phyloP scores from a whole-genome alignment of 1,140 invertebrate species.

The Lepidotrigona ventralis region DNA sequence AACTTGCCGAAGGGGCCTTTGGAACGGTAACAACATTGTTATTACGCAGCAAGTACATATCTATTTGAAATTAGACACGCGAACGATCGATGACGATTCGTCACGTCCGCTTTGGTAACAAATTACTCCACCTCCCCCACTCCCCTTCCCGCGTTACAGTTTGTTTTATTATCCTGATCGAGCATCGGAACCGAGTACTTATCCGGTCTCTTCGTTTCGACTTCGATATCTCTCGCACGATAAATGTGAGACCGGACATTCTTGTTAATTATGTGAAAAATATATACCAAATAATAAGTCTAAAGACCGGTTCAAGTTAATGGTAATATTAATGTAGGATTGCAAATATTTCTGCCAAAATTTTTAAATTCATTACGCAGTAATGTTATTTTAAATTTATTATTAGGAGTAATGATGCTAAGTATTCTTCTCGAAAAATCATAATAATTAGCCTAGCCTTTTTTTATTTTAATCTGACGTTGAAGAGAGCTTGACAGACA shows the following conservation, averaged over 20 bases:
- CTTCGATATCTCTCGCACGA: neutral
- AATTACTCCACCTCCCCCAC: neutral
- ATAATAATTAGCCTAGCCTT: too few species aligned
- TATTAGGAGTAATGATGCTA: too few species aligned
- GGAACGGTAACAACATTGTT: conserved; percentile 86
- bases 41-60: conserved; percentile 34
- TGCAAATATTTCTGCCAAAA: too few species aligned
- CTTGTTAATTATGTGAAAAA: too few species aligned
- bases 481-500: too few species aligned
- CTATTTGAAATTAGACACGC: conserved; percentile 48
- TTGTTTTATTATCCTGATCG: neutral
- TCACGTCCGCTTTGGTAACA: conserved; percentile 19
- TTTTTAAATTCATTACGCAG: too few species aligned
- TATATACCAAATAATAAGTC: too few species aligned
- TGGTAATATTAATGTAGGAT: too few species aligned
- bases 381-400: too few species aligned
- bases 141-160: neutral
- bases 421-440: too few species aligned
- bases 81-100: conserved; percentile 3
- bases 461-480: too few species aligned
- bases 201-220: neutral
- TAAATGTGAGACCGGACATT: neutral
- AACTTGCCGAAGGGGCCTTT: conserved; percentile 94
- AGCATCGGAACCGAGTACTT: neutral
- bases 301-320: too few species aligned